Base-by-base conservation (phyloP, 2,888 invertebrate species). In the Salpingus planirostris region DNA sequence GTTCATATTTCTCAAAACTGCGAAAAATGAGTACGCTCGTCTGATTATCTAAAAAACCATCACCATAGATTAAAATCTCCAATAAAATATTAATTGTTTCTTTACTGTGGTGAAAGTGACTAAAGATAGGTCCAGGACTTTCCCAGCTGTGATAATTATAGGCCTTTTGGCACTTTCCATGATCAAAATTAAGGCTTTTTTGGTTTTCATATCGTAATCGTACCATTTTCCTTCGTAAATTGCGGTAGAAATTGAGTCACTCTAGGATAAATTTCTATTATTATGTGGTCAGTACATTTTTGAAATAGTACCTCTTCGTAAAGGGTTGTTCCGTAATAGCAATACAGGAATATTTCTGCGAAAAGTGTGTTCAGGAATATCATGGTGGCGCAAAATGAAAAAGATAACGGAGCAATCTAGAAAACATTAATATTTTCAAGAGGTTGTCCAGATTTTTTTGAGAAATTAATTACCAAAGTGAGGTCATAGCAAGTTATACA, bases 61-160 rank as follows among this genome's bases (percentile, higher is more conserved):
- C 6, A 7, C 8, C 6, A 31, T 15, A 13, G 8, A 30, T n/a
- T 24, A 15, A 21, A 11, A 15, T 10, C 12, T 31, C 3, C 13
- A 11, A 13, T 12, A 31, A 52, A n/a, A n/a, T n/a, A n/a, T n/a
- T n/a, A n/a, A n/a, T n/a, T n/a, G n/a, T n/a, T n/a, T n/a, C n/a
- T 62, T 59, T 46, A 69, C 71, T 64, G 62, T 66, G 24, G 67
- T 49, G 46, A 68, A 71, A 10, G 70, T 69, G 30, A 64, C 57
- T 4, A 71, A 59, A 1, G 70, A 69, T 22, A 72, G 64, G 30
- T 68, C 66, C 23, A 71, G 57, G 36, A 70, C 47, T 43, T 52
- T 60, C 2, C 62, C 67, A 39, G 70, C 70, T 46, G 57, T 60
- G 38, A 69, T 62, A 2, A 62, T 59, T 49, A 71, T 60, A 39